Conservation (phyloP, 2,797 vertebrate species). For the Ctenopoma kingsleyae region DNA sequence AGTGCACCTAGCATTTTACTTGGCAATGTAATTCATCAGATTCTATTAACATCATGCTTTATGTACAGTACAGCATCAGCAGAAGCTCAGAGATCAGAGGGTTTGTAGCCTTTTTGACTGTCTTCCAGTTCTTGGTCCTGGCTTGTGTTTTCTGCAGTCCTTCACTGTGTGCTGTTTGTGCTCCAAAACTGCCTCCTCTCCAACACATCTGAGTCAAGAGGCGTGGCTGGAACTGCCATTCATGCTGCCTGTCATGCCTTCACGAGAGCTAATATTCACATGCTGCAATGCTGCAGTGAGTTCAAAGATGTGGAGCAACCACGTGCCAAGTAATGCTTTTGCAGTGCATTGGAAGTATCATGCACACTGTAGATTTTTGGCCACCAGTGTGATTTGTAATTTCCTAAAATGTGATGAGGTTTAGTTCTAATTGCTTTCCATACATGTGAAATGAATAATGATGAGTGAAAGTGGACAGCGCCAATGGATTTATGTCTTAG, state of each 20-base stretch:
- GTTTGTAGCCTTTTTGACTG: conserved; percentile 48
- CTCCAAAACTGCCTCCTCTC: conserved; percentile 48
- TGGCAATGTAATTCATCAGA: conserved; percentile 42
- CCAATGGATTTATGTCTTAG: conserved; percentile 57
- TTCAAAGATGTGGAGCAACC: conserved; percentile 57
- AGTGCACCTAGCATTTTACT: conserved; percentile 61
- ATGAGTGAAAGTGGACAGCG: conserved; percentile 56
- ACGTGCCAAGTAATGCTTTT: conserved; percentile 65
- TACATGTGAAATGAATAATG: conserved; percentile 62
- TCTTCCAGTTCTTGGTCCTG: conserved; percentile 58
- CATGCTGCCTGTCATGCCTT: conserved; percentile 50
- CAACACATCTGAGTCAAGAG: conserved; percentile 64
- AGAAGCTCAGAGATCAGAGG: conserved; percentile 57
- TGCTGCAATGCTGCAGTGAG: conserved; percentile 64
- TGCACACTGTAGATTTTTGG: conserved; percentile 58
- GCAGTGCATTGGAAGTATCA: conserved; percentile 62
- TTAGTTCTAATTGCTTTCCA: conserved; percentile 57
- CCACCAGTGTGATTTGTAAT: conserved; percentile 68
- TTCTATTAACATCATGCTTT: conserved; percentile 42
- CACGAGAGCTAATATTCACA: conserved; percentile 56
- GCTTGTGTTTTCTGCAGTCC: conserved; percentile 44
- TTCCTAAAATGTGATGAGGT: conserved; percentile 65
- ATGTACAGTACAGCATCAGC: conserved; percentile 51
- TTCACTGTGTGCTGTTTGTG: conserved; percentile 35
- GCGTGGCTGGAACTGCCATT: conserved; percentile 59